Conservation (phyloP, 2,797 vertebrate species). For the Lates japonicus region DNA sequence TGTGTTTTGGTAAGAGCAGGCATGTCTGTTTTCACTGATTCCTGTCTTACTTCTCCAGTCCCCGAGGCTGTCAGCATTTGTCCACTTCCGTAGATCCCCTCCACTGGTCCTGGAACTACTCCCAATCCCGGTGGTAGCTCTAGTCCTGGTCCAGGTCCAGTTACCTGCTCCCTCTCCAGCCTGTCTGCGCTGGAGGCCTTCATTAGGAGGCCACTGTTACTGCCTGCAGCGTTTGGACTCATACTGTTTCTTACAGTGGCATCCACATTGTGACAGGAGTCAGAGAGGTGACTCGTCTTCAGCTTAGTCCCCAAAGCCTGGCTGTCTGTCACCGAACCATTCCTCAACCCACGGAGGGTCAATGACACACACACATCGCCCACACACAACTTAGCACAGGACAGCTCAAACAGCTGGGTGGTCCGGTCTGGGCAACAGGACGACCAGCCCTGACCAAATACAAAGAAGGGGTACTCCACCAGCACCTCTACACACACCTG, state of each 20-base stretch:
- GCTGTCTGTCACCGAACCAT: slow-evolving; percentile 88
- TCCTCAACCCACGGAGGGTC: slow-evolving; percentile 95
- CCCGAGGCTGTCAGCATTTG: slow-evolving; percentile 83
- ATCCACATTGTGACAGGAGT: slow-evolving; percentile 63
- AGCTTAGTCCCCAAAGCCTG: slow-evolving; percentile 84
- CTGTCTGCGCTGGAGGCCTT: slow-evolving; percentile 90
- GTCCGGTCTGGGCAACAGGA: slow-evolving; percentile 98
- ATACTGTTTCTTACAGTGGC: slow-evolving; percentile 55
- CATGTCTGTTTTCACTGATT: slow-evolving; percentile 86
- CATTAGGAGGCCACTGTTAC: slow-evolving; percentile 88
- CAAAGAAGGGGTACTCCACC: slow-evolving; percentile 99
- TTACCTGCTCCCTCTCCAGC: slow-evolving; percentile 85
- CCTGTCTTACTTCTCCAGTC: slow-evolving; percentile 89
- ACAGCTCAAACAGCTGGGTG: slow-evolving; percentile 97
- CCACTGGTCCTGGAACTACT: slow-evolving; percentile 56
- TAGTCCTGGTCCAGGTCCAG: slow-evolving; percentile 86
- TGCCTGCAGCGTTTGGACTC: slow-evolving; percentile 65
- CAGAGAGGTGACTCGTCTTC: slow-evolving; percentile 58
- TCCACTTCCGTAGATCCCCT: slow-evolving; percentile 59
- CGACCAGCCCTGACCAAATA: slow-evolving; percentile 99
- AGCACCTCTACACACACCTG: slow-evolving; percentile 99
- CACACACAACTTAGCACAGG: slow-evolving; percentile 98
- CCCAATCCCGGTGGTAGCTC: slow-evolving; percentile 56
- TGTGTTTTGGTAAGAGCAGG: slow-evolving; percentile 85
- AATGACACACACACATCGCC: slow-evolving; percentile 99